Conservation (phyloP, 2,113 vertebrate genomes). For the Poecile atricapillus region DNA sequence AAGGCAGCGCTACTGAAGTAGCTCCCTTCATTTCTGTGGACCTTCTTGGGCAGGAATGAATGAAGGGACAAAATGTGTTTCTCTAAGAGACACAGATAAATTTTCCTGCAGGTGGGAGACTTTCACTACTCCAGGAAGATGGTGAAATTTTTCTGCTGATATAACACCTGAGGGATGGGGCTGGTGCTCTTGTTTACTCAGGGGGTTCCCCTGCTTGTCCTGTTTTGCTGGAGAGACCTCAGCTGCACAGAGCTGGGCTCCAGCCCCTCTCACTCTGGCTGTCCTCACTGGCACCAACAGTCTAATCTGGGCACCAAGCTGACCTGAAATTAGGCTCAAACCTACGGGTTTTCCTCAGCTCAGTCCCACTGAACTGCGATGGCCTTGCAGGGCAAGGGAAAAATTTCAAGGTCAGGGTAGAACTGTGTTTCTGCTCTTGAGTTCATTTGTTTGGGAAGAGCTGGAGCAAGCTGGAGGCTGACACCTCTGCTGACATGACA, state of each 20-base stretch:
- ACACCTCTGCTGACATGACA: neutral
- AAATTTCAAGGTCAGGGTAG: neutral
- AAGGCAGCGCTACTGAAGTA: neutral
- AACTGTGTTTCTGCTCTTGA: neutral
- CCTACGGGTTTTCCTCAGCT: neutral
- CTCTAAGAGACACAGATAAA: neutral
- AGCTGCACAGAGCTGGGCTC: neutral
- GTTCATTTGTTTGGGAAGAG: neutral
- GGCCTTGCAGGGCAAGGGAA: neutral
- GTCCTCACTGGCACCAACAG: neutral
- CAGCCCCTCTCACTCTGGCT: neutral
- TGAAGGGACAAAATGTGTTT: neutral
- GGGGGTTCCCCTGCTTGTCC: neutral
- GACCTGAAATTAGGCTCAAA: neutral
- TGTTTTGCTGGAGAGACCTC: neutral
- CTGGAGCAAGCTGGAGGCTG: neutral
- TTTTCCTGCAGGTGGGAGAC: neutral
- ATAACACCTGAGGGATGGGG: neutral
- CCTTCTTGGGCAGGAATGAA: neutral
- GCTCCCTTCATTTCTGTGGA: neutral
- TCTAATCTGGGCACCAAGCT: neutral
- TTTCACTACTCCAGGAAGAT: neutral
- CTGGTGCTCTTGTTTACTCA: neutral
- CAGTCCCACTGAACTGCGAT: accelerated
- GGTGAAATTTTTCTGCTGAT: neutral